phyloP scores from a whole-genome alignment of 2,888 invertebrate genomes.

The Habrosyne pyritoides region DNA sequence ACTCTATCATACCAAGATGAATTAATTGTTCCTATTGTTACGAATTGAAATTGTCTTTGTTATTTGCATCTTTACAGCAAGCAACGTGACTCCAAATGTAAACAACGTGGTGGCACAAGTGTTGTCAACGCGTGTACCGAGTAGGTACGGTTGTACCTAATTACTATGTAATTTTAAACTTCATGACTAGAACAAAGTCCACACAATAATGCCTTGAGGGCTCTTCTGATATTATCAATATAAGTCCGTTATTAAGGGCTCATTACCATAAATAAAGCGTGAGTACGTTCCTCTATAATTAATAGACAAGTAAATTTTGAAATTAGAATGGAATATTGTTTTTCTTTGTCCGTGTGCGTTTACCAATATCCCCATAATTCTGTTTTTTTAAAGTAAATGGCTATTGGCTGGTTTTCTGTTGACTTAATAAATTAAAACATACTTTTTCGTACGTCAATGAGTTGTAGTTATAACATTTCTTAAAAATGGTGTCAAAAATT shows the following conservation, averaged over 20 bases:
- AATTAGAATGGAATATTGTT: no score
- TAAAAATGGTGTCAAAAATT: conserved; percentile 35
- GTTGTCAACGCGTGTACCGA: conserved; percentile 33
- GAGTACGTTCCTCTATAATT: neutral
- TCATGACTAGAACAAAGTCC: conserved; percentile 14
- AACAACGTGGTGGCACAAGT: conserved; percentile 37
- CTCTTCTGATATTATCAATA: conserved; percentile 18
- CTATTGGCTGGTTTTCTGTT: no score
- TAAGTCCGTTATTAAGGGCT: conserved; percentile 19
- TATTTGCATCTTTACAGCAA: conserved; percentile 37
- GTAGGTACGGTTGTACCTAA: conserved; percentile 15
- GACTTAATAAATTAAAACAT: no score
- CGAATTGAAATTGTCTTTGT: conserved; percentile 16
- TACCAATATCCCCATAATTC: no score
- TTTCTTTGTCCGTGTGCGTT: no score
- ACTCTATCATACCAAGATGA: neutral
- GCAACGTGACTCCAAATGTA: conserved; percentile 52
- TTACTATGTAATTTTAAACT: conserved; percentile 15
- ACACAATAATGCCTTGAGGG: conserved; percentile 18
- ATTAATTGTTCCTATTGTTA: conserved; percentile 17
- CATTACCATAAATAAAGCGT: conserved; percentile 29
- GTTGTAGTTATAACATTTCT: neutral
- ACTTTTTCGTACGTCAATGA: neutral
- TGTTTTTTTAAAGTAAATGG: no score
- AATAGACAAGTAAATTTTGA: no score